Conservation (phyloP, 2,113 vertebrate genomes). For the Paradoxurus hermaphroditus region DNA sequence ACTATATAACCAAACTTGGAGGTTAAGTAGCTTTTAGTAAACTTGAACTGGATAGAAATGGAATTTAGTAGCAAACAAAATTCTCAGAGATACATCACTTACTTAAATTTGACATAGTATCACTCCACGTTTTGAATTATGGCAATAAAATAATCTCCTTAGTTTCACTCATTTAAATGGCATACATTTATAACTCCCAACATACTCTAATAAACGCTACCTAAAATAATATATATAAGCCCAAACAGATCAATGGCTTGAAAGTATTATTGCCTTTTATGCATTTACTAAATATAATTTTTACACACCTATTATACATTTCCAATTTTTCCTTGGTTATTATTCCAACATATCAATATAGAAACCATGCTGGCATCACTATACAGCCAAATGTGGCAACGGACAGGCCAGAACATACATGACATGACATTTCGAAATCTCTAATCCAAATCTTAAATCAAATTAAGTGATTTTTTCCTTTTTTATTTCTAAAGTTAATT, state of each 20-base stretch:
- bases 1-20: conserved; percentile 18
- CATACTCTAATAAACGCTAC: conserved; percentile 1
- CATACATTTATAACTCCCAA: conserved; percentile 36
- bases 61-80: conserved; percentile 67
- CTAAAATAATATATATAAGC: conserved; percentile 27
- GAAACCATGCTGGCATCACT: background rate
- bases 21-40: conserved; percentile 19
- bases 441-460: background rate
- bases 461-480: background rate
- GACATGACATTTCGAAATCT: background rate
- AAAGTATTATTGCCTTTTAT: background rate
- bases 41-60: conserved; percentile 10
- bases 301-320: conserved; percentile 5
- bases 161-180: conserved; percentile 55
- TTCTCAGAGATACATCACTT: conserved; percentile 35
- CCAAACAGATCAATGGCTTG: conserved; percentile 14
- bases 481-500: conserved; percentile 1
- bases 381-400: background rate
- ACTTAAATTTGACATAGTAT: conserved; percentile 65
- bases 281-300: conserved; percentile 31
- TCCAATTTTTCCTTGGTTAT: background rate
- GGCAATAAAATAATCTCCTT: conserved; percentile 60
- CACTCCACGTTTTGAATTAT: conserved; percentile 47
- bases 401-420: background rate
- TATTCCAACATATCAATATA: background rate